Evolutionary conservation across 2,797 vertebrate species (phyloP), one percentile per base, ranked within the genome.

Genomic region (Scolopax rusticola): DNA sequence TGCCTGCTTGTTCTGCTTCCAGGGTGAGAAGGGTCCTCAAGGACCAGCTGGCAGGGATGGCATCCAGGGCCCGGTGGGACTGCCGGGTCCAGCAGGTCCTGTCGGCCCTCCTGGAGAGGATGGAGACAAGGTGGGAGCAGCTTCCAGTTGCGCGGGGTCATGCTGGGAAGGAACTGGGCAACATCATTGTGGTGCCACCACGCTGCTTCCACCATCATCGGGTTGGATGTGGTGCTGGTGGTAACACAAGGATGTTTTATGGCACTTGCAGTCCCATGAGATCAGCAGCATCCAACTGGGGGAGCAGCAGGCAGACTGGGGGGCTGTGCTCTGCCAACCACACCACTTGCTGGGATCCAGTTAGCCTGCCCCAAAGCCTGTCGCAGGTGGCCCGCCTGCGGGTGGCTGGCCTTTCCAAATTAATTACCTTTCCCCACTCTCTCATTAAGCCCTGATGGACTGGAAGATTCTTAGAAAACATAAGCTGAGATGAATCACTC

Each of bases 1-100:
- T 51, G 12, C 20, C 24, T 90, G 63, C 25, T 84, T 53, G 2
- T 64, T 90, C 19, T 84, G 30, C 56, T 93, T 95, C 32, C 67
- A 99, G 99, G 99, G 99, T 2, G 99, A 99, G 97, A 99, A 99
- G 98, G 99, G 99, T 92, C 99, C 99, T 41, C 99, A 99, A 97
- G 99, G 99, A 33, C 99, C 99, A 0, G 99, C 99, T 28, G 99
- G 99, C 84, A 98, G 99, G 97, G 99, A 99, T 2, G 99, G 99
- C 64, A 99, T 99, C 96, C 99, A 99, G 94, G 99, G 99, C 83
- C 99, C 99, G 0, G 99, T 99, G 89, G 99, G 99, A 84, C 99
- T 99, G n/a, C 99, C 99, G 1, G 99, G 99, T 61, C 99, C 99
- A 4, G 99, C 99, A 60, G 99, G 99, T 97, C 99, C 99, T 4